phyloP scores from a whole-genome alignment of 2,113 vertebrate species.

The Oriolus oriolus region DNA sequence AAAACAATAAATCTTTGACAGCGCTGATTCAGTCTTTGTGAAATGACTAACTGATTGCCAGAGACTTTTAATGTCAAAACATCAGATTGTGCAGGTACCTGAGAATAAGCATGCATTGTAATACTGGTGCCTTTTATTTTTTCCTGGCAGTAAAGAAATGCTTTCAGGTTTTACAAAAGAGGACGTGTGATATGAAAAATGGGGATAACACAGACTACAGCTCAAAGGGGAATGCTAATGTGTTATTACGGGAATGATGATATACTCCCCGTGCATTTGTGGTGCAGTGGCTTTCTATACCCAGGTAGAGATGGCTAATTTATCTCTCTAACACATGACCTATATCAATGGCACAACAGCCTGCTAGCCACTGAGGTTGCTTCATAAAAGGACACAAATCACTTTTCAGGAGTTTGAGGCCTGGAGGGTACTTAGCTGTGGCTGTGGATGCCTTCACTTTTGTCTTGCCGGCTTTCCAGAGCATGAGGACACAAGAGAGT shows the following conservation, averaged over 20 bases:
- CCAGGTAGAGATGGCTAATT: not conserved
- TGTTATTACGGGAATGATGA: not conserved
- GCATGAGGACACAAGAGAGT: not conserved
- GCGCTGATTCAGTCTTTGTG: conserved; percentile 51
- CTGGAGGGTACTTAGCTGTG: not conserved
- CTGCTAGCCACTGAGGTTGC: not conserved
- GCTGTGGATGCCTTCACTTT: not conserved
- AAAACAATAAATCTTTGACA: conserved; percentile 70
- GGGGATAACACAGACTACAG: not conserved
- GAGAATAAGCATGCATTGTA: conserved; percentile 42
- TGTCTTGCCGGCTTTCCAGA: not conserved
- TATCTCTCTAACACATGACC: not conserved
- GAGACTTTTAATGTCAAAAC: conserved; percentile 70
- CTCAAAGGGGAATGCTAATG: conserved; percentile 33
- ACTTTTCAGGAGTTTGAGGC: not conserved
- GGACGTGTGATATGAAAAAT: conserved; percentile 16
- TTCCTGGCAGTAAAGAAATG: conserved; percentile 5
- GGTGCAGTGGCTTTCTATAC: not conserved
- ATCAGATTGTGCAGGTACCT: conserved; percentile 50
- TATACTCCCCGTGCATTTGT: not conserved
- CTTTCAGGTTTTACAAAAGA: conserved; percentile 34
- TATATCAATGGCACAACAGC: not conserved
- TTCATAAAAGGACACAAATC: not conserved
- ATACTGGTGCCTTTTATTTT: conserved; percentile 12
- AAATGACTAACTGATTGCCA: conserved; percentile 50